Conservation (phyloP, 2,113 vertebrate genomes). For the Lynx canadensis region DNA sequence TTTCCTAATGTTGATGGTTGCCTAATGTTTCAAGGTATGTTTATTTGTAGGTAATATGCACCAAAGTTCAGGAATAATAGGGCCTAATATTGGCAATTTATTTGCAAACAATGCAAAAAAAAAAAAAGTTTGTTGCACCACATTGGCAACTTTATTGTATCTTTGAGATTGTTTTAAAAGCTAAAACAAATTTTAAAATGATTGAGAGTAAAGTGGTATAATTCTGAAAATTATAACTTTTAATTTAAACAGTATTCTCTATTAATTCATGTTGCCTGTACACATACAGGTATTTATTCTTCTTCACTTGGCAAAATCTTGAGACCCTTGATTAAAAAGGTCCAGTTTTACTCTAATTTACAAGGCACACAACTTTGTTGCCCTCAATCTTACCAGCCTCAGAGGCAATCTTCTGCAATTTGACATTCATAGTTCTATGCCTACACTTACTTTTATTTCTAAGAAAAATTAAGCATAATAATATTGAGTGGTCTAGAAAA, state of each 20-base stretch:
- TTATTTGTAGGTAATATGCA: not conserved
- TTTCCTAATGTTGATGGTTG: not conserved
- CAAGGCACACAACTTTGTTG: not conserved
- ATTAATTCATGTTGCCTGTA: not conserved
- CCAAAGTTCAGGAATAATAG: not conserved
- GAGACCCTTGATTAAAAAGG: not conserved
- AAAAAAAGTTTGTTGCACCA: not conserved
- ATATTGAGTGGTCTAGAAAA: not conserved
- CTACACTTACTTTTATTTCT: not conserved
- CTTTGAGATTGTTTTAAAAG: not conserved
- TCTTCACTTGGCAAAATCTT: not conserved
- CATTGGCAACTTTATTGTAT: not conserved
- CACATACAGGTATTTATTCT: not conserved
- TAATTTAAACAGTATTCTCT: not conserved
- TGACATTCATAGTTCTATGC: not conserved
- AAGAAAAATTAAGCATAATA: not conserved
- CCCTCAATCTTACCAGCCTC: not conserved
- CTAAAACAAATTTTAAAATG: not conserved
- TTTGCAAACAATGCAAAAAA: not conserved
- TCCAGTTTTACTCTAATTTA: not conserved
- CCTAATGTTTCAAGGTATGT: not conserved
- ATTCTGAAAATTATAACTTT: not conserved
- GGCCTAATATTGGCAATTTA: not conserved
- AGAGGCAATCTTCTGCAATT: not conserved
- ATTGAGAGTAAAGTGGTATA: not conserved